Evolutionary conservation across 2,888 invertebrate genomes (phyloP).

Genomic region (Tenthredo notha): DNA sequence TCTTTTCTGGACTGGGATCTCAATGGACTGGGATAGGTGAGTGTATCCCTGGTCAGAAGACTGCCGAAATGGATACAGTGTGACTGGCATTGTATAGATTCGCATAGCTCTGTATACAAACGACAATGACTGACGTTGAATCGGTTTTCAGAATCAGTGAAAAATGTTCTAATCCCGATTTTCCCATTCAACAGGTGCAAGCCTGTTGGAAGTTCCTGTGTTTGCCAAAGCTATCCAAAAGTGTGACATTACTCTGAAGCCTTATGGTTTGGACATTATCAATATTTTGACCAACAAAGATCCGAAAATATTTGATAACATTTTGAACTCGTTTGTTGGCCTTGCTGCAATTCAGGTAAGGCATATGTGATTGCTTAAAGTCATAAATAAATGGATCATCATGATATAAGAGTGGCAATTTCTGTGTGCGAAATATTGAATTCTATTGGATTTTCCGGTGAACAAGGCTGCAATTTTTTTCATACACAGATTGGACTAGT

Average conservation of each 20-base stretch:
- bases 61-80: no score
- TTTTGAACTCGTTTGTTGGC: slow-evolving; percentile 86
- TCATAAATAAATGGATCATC: slow-evolving; percentile 38
- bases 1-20: slow-evolving; percentile 95
- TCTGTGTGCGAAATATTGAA: slow-evolving; percentile 21
- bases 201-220: slow-evolving; percentile 84
- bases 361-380: neutral
- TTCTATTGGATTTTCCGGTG: neutral
- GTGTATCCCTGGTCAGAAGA: no score
- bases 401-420: neutral
- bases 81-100: slow-evolving; percentile 62
- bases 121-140: slow-evolving; percentile 75
- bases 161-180: slow-evolving; percentile 77
- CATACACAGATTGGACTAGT: slow-evolving; percentile 83
- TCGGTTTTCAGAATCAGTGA: neutral
- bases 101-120: slow-evolving; percentile 65
- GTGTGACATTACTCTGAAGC: slow-evolving; percentile 81
- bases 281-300: slow-evolving; percentile 82
- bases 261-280: slow-evolving; percentile 83
- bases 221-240: slow-evolving; percentile 84
- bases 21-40: slow-evolving; percentile 93
- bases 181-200: slow-evolving; percentile 86
- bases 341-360: slow-evolving; percentile 84
- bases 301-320: slow-evolving; percentile 82
- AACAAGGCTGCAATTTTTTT: neutral